Evolutionary conservation across 2,113 vertebrate genomes (phyloP).

Genomic region (Vulpes vulpes): DNA sequence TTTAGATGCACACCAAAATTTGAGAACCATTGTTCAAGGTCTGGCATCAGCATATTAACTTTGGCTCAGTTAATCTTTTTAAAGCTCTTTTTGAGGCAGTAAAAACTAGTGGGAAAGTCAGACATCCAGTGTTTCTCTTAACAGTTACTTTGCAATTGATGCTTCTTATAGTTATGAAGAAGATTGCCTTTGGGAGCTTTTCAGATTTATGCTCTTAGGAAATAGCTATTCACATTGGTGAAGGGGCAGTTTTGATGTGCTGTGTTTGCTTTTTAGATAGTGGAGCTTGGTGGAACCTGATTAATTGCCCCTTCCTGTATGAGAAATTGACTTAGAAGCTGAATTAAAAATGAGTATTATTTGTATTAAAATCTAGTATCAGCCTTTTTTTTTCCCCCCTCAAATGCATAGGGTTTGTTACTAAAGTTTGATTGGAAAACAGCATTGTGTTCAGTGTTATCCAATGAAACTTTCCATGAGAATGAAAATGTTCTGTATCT

Average conservation of each 20-base stretch:
- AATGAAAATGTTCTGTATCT: not conserved
- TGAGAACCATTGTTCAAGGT: not conserved
- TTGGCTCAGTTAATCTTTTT: not conserved
- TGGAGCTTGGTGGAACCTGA: not conserved
- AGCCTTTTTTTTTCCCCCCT: not conserved
- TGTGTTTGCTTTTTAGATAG: constrained; percentile 26
- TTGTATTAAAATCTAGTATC: not conserved
- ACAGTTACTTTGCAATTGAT: constrained; percentile 11
- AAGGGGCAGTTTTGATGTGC: not conserved
- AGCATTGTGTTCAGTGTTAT: not conserved
- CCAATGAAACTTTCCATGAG: not conserved
- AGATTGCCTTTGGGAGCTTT: not conserved
- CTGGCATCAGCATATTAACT: not conserved
- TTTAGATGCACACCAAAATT: not conserved
- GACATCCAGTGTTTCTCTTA: not conserved
- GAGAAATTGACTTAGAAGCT: not conserved
- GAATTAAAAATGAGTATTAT: not conserved
- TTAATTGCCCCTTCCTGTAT: not conserved
- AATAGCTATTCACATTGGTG: not conserved
- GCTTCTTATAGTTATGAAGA: not conserved
- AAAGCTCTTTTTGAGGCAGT: not conserved
- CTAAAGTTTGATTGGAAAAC: not conserved
- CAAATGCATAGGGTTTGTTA: not conserved
- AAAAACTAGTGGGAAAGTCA: not conserved
- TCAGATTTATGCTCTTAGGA: not conserved